Conservation (phyloP, 2,113 vertebrate species). For the Pteronura brasiliensis region DNA sequence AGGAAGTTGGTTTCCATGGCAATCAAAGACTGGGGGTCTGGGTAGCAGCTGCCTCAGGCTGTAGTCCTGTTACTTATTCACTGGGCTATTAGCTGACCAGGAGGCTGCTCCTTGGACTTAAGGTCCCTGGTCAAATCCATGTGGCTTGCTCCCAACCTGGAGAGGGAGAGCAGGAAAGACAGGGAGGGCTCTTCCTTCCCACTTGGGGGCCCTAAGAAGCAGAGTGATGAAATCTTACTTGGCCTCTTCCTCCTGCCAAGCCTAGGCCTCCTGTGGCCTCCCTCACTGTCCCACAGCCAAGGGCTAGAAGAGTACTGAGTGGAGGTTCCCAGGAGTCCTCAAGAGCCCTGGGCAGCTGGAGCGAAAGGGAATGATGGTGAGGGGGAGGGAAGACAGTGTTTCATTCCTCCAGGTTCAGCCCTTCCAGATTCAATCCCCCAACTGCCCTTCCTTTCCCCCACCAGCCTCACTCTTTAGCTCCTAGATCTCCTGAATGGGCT, state of each 20-base stretch:
- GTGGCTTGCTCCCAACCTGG: background rate
- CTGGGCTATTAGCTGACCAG: slow-evolving; percentile 32
- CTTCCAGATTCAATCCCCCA: background rate
- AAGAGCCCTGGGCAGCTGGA: background rate
- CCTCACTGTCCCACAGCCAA: slow-evolving; percentile 23
- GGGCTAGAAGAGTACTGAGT: background rate
- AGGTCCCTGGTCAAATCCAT: slow-evolving; percentile 21
- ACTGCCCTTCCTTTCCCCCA: background rate
- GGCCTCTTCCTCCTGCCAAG: slow-evolving; percentile 41
- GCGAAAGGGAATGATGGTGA: background rate
- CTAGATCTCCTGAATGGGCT: background rate
- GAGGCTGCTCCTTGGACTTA: slow-evolving; percentile 58
- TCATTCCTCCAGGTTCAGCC: background rate
- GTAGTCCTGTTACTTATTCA: slow-evolving; percentile 65
- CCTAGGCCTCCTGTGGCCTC: slow-evolving; percentile 45
- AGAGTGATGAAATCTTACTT: slow-evolving; percentile 53
- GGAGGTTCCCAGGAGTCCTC: slow-evolving; percentile 26
- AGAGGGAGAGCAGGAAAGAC: background rate
- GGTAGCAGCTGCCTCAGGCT: background rate
- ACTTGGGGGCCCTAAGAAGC: background rate
- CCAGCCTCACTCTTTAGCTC: background rate
- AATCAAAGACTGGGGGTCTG: slow-evolving; percentile 40
- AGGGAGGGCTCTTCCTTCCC: background rate
- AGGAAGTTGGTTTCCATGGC: slow-evolving; percentile 12
- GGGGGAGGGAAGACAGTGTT: background rate